Base-by-base conservation (phyloP, 2,888 invertebrate genomes). In the Ectemnius lituratus region DNA sequence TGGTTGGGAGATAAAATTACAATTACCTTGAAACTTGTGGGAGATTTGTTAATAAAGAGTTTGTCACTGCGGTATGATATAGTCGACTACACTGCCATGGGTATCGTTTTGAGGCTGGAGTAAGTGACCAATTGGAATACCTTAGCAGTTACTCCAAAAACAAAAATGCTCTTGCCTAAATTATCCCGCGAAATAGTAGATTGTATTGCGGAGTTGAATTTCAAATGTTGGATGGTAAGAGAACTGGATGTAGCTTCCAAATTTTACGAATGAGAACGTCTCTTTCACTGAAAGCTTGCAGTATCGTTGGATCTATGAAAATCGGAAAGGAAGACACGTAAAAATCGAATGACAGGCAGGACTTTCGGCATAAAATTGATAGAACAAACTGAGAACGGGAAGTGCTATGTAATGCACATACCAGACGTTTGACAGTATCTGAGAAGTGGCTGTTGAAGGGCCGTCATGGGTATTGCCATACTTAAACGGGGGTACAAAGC, bases 401-500 rank as follows among this genome's bases (percentile, higher is more conserved):
- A 18, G 6, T 49, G 0, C 13, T 14, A 16, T 27, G 0, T 27
- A 16, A 27, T 16, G 27, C 5, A 18, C 47, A 5, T 73, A 70
- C 70, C 70, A 89, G 91, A 91, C 45, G 93, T 92, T 8, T 80
- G 72, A 23, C 93, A 88, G 78, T 92, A 94, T 58, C 91, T 86
- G 1, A 87, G 81, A 23, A 94, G 81, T 0, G 92, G 86, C 1
- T 84, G 79, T 37, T 86, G 87, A 79, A 94, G 91, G 3, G 92
- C 92, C 0, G 85, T 80, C n/a, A 91, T 89, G 0, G 94, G 94
- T 37, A 94, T 91, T 1, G 93, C 93, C 93, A 94, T 93, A 86
- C 94, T 94, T 84, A 94, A 90, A 85, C 92, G 92, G 0, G 94
- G 93, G 87, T 92, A 93, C 72, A 92, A 91, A 0, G 92, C 92